Percentiles rank a stretch among this genome's conserved stretches.
These are phyloP conservation scores for Aphelocoma coerulescens DNA, from an alignment of 2,113 vertebrate species.

Conservation along the genomic window DNA sequence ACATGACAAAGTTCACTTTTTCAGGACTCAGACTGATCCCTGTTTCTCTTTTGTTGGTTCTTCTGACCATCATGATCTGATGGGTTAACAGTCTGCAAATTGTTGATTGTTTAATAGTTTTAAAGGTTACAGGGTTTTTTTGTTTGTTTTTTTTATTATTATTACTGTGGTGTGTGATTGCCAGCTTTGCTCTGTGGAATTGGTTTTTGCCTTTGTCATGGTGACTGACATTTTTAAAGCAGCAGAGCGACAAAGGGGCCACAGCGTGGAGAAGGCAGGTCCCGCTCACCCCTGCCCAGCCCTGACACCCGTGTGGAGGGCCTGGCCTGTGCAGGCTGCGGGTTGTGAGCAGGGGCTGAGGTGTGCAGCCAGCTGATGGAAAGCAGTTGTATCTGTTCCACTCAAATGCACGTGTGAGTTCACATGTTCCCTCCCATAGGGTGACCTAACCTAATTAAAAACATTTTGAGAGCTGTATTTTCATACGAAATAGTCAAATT, in stretches of 20 bases:
- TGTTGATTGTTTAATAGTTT: background rate
- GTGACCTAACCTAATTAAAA: background rate
- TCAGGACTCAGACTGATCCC: background rate
- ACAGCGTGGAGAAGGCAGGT: background rate
- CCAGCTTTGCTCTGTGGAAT: background rate
- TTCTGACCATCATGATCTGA: background rate
- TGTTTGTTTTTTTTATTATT: background rate
- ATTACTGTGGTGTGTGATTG: background rate
- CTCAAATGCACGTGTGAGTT: fast-evolving
- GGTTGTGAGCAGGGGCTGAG: background rate
- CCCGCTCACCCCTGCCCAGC: background rate
- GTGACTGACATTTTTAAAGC: background rate
- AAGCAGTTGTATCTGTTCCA: background rate
- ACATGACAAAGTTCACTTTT: background rate
- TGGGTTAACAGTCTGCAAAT: background rate
- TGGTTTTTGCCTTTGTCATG: background rate
- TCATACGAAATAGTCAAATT: background rate
- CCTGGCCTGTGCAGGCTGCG: fast-evolving
- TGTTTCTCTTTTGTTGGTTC: background rate
- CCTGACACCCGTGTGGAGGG: fast-evolving
- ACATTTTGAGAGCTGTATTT: background rate
- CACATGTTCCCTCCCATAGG: background rate
- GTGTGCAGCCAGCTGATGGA: background rate
- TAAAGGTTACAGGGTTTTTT: background rate
- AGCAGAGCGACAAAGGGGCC: background rate